These are phyloP conservation scores for Leptarthrus brevirostris DNA, from an alignment of 2,888 invertebrate species.

Conservation along the genomic window DNA sequence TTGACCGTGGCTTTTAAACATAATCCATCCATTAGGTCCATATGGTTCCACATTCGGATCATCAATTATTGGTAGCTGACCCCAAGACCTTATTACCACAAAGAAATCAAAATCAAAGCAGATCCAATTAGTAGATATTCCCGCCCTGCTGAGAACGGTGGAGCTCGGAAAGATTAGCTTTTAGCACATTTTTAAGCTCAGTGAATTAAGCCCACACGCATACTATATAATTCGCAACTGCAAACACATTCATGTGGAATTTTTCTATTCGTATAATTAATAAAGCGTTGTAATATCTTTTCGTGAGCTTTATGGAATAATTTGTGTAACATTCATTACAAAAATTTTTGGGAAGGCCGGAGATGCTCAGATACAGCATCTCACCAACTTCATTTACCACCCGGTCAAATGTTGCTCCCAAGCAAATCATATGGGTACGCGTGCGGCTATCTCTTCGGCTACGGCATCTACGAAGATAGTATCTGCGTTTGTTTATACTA, in stretches of 20 bases:
- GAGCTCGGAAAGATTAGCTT: too few species aligned
- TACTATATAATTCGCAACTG: background rate
- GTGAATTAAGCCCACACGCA: background rate
- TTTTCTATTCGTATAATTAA: background rate
- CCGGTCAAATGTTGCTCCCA: slow-evolving; percentile 26
- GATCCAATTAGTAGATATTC: too few species aligned
- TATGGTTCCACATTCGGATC: background rate
- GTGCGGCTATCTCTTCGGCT: slow-evolving; percentile 11
- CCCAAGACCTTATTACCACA: background rate
- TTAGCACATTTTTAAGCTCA: slow-evolving; percentile 2
- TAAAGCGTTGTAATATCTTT: background rate
- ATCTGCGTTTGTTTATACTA: slow-evolving; percentile 29
- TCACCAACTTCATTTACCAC: slow-evolving; percentile 3
- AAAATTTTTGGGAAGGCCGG: background rate
- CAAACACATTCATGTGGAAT: background rate
- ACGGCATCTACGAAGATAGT: slow-evolving; percentile 10
- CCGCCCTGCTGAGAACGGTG: too few species aligned
- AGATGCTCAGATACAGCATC: background rate
- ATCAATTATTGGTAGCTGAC: background rate
- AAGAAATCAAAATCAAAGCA: background rate
- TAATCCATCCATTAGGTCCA: background rate
- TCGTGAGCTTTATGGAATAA: slow-evolving; percentile 17
- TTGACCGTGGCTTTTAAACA: slow-evolving; percentile 8
- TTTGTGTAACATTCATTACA: slow-evolving; percentile 15
- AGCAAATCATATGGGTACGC: background rate